These are phyloP conservation scores for Planiliza haematocheilus DNA, from an alignment of 2,113 vertebrate genomes.

Conservation along the genomic window DNA sequence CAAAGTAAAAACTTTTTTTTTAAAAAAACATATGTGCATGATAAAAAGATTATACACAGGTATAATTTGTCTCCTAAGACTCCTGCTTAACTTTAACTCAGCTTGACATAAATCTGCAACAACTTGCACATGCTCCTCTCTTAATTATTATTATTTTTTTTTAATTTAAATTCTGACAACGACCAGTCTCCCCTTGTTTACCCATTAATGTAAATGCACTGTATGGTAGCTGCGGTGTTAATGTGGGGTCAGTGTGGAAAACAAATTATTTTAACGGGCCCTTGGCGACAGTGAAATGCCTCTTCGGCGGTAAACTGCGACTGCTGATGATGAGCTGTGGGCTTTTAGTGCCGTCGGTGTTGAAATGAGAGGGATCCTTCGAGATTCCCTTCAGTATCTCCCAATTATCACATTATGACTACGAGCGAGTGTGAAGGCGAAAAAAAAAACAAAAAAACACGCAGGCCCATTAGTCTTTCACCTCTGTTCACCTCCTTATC, in stretches of 20 bases:
- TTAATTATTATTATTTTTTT: neutral
- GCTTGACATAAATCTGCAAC: neutral
- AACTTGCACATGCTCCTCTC: neutral
- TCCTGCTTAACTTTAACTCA: neutral
- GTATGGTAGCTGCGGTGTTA: neutral
- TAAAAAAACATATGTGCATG: neutral
- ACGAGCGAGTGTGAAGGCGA: slow-evolving; percentile 82
- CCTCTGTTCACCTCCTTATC: slow-evolving; percentile 83
- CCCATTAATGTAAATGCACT: slow-evolving; percentile 21
- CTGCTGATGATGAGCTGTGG: slow-evolving; percentile 57
- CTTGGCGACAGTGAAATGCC: slow-evolving; percentile 52
- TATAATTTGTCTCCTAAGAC: neutral
- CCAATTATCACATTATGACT: slow-evolving; percentile 89
- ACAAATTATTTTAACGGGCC: slow-evolving; percentile 61
- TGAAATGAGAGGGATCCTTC: slow-evolving; percentile 76
- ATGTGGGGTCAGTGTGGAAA: slow-evolving; percentile 43
- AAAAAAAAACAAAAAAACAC: slow-evolving; percentile 31
- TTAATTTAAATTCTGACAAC: too few relatives aligned
- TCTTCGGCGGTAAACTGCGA: slow-evolving; percentile 58
- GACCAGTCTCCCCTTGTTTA: slow-evolving; percentile 9
- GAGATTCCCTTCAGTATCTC: slow-evolving; percentile 85
- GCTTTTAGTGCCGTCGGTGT: slow-evolving; percentile 68
- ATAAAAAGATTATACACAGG: too few relatives aligned
- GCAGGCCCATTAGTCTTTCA: slow-evolving; percentile 89
- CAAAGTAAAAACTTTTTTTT: too few relatives aligned